A percentile compares a stretch with the other conserved stretches of the same genome.
Conservation (phyloP, 1,140 invertebrate species). For the Saccostrea cuccullata region DNA sequence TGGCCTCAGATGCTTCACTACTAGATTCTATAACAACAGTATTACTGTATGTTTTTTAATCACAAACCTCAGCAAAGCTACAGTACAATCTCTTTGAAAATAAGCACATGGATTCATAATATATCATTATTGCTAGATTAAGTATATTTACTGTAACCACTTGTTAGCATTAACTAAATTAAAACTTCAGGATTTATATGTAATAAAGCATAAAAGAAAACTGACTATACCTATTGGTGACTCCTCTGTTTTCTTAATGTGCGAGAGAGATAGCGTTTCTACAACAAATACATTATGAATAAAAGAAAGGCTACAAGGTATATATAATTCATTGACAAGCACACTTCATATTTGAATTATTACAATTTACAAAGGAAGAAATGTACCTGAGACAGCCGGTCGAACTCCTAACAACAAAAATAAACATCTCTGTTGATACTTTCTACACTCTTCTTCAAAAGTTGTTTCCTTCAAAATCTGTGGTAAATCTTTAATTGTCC, state of each 20-base stretch:
- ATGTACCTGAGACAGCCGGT: constrained; percentile 70
- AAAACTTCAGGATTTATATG: too few relatives aligned
- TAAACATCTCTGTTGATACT: constrained; percentile 75
- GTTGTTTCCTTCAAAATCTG: constrained; percentile 59
- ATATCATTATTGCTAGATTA: too few relatives aligned
- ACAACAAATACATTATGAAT: neutral
- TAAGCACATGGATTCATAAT: too few relatives aligned
- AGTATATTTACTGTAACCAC: too few relatives aligned
- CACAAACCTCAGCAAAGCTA: neutral
- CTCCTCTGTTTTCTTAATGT: constrained; percentile 12
- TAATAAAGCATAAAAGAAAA: neutral
- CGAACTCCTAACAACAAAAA: constrained; percentile 78
- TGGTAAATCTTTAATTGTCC: constrained; percentile 56
- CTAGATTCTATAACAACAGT: constrained; percentile 28
- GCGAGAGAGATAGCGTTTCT: neutral
- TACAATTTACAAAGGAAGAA: neutral
- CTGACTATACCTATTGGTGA: neutral
- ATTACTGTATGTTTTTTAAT: neutral
- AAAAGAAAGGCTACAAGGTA: neutral
- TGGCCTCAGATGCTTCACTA: neutral
- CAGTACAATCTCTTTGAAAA: neutral
- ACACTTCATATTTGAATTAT: neutral
- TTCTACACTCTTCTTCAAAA: constrained; percentile 75
- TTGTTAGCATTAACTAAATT: too few relatives aligned
- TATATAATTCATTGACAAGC: neutral